Conservation (phyloP, 2,888 invertebrate genomes). For the Apeira syringaria region DNA sequence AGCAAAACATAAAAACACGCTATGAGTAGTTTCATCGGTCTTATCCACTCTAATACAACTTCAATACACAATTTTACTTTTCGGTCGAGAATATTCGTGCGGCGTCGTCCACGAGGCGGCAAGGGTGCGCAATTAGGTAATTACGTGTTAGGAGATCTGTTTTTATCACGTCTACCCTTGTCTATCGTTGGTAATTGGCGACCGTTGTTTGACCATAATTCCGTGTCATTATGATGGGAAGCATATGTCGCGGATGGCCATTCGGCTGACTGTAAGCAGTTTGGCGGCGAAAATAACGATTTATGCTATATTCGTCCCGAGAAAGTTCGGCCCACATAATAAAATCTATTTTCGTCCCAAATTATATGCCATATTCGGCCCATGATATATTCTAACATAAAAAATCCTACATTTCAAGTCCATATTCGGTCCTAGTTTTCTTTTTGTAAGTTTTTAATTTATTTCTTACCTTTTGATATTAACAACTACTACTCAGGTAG, state of each 20-base stretch:
- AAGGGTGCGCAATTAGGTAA: constrained; percentile 80
- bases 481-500: too few species aligned
- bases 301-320: too few species aligned
- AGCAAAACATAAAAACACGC: too few species aligned
- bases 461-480: too few species aligned
- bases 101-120: constrained; percentile 72
- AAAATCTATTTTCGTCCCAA: too few species aligned
- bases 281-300: too few species aligned
- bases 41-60: constrained; percentile 39
- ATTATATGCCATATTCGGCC: too few species aligned
- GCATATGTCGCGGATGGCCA: constrained; percentile 46
- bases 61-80: constrained; percentile 57
- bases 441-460: too few species aligned
- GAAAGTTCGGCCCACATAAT: too few species aligned
- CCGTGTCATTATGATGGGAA: constrained; percentile 50
- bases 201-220: constrained; percentile 74
- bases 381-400: too few species aligned
- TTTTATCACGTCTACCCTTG: constrained; percentile 83
- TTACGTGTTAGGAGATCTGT: constrained; percentile 83
- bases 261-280: not conserved
- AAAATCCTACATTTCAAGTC: too few species aligned
- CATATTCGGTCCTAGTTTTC: too few species aligned
- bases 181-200: constrained; percentile 78
- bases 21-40: constrained; percentile 6
- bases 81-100: constrained; percentile 75